These are phyloP conservation scores for Tenrec ecaudatus DNA, from an alignment of 2,113 vertebrate genomes.

Conservation along the genomic window DNA sequence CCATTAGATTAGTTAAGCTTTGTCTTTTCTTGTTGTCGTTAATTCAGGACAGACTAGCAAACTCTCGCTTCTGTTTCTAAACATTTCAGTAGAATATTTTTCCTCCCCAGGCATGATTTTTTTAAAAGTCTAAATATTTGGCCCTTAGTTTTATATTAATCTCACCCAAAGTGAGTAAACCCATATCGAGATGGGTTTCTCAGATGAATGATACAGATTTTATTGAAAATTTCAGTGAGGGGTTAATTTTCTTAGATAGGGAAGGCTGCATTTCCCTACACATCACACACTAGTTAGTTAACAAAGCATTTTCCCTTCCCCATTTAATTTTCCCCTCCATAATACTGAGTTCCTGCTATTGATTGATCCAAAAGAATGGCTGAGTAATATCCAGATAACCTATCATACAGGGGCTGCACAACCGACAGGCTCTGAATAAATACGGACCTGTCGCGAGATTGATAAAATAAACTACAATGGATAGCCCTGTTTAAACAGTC, in stretches of 20 bases:
- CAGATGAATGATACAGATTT: background rate
- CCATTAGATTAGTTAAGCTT: slow-evolving; percentile 17
- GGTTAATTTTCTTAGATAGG: background rate
- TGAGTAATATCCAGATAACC: slow-evolving; percentile 82
- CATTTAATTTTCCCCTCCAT: slow-evolving; percentile 62
- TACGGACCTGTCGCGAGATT: slow-evolving; percentile 85
- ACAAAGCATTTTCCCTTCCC: slow-evolving; percentile 54
- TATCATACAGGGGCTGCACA: slow-evolving; percentile 78
- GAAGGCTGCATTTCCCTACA: background rate
- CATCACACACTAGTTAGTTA: background rate
- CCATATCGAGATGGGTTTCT: background rate
- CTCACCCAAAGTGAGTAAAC: slow-evolving; percentile 32
- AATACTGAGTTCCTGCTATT: slow-evolving; percentile 80
- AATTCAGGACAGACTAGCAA: slow-evolving; percentile 41
- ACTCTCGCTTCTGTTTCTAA: slow-evolving; percentile 56
- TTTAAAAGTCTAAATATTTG: slow-evolving; percentile 61
- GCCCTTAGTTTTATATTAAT: slow-evolving; percentile 17
- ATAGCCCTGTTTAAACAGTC: slow-evolving; percentile 85
- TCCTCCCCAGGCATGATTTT: slow-evolving; percentile 50
- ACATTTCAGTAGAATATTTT: slow-evolving; percentile 56
- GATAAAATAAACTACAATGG: slow-evolving; percentile 87
- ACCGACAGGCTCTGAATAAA: slow-evolving; percentile 79
- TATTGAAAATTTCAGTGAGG: background rate
- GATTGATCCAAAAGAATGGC: slow-evolving; percentile 82
- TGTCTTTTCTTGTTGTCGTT: background rate